Conservation (phyloP, 2,888 invertebrate genomes). For the Nipponacmea schrenckii region DNA sequence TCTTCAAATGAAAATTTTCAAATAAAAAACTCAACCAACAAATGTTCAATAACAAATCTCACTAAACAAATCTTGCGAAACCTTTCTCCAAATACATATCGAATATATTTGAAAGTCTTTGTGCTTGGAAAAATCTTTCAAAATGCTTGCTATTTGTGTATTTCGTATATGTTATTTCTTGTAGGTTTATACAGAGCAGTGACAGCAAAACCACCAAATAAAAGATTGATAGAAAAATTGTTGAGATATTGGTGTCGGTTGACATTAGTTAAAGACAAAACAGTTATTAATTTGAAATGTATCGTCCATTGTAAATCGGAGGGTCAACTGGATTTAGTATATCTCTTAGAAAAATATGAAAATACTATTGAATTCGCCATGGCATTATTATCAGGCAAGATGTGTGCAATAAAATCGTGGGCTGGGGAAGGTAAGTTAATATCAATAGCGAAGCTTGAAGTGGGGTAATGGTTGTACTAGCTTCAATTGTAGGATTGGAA, state of each 20-base stretch:
- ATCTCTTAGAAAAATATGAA: constrained; percentile 48
- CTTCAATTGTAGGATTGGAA: not conserved
- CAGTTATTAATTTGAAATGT: constrained; percentile 34
- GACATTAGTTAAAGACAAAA: constrained; percentile 33
- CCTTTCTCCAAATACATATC: too few relatives aligned
- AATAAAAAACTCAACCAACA: too few relatives aligned
- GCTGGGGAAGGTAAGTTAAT: constrained; percentile 17
- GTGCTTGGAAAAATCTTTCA: too few relatives aligned
- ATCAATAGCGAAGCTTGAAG: not conserved
- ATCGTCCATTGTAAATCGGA: constrained; percentile 33
- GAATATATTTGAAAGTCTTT: too few relatives aligned
- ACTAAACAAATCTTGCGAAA: too few relatives aligned
- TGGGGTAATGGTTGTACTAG: not conserved
- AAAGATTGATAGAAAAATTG: constrained; percentile 41
- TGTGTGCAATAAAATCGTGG: constrained; percentile 20
- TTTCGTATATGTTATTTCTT: not conserved
- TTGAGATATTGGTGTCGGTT: constrained; percentile 53
- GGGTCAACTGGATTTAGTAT: constrained; percentile 36
- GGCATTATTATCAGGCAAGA: constrained; percentile 48
- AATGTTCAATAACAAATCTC: too few relatives aligned
- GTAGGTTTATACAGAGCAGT: constrained; percentile 49
- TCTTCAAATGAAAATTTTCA: too few relatives aligned
- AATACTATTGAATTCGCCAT: constrained; percentile 55
- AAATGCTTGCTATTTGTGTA: too few relatives aligned
- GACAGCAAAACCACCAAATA: constrained; percentile 35